A percentile compares a stretch with the other conserved stretches of the same genome.
Conservation (phyloP, 2,797 vertebrate genomes). For the Lepilemur septentrionalis region DNA sequence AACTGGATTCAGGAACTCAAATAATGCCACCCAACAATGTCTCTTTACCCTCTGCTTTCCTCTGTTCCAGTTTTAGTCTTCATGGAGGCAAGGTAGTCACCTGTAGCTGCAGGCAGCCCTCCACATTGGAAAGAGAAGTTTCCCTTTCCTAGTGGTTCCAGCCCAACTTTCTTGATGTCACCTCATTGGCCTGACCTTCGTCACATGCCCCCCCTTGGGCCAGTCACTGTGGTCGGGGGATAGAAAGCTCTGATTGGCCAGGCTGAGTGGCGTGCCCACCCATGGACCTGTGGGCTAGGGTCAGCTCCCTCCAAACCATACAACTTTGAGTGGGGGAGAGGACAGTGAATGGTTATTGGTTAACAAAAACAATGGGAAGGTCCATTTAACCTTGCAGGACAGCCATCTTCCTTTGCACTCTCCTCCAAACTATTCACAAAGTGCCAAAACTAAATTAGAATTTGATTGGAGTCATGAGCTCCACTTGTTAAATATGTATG, state of each 20-base stretch:
- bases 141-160: neutral
- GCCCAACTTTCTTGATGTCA: neutral
- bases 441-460: neutral
- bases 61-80: neutral
- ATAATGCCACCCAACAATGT: neutral
- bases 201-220: neutral
- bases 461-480: neutral
- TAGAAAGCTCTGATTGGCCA: neutral
- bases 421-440: neutral
- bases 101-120: neutral
- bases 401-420: neutral
- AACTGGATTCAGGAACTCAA: neutral
- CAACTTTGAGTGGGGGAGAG: neutral
- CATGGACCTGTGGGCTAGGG: neutral
- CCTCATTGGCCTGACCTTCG: neutral
- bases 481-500: neutral
- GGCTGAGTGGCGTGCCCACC: neutral
- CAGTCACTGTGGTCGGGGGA: neutral
- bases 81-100: neutral
- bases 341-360: neutral
- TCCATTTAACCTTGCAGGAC: neutral
- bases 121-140: neutral
- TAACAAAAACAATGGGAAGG: neutral
- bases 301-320: neutral
- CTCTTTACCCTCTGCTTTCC: neutral